Evolutionary conservation across 2,113 vertebrate species (phyloP).

Genomic region (Charadrius vociferus): DNA sequence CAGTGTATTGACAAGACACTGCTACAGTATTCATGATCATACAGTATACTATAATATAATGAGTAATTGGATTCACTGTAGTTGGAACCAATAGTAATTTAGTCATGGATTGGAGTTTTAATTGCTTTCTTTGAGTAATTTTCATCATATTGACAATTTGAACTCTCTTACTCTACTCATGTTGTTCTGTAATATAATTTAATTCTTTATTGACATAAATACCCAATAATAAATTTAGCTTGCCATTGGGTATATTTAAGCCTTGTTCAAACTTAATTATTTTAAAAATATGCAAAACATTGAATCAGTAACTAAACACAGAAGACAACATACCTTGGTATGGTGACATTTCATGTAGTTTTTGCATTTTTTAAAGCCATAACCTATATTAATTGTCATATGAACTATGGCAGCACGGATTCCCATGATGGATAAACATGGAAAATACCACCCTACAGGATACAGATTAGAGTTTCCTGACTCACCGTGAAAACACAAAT

Average conservation of each 20-base stretch:
- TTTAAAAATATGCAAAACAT: neutral
- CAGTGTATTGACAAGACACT: neutral
- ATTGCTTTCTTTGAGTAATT: conserved; percentile 53
- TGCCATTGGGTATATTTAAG: neutral
- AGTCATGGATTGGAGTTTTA: conserved; percentile 44
- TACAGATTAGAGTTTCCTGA: neutral
- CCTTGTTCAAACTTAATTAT: neutral
- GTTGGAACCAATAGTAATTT: conserved; percentile 40
- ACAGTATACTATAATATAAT: neutral
- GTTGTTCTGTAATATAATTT: conserved; percentile 25
- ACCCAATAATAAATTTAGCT: neutral
- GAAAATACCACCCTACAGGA: neutral
- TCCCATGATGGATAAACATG: neutral
- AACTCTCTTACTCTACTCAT: neutral
- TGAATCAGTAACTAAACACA: neutral
- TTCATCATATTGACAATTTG: conserved; percentile 25
- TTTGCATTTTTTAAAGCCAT: neutral
- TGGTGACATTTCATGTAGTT: neutral
- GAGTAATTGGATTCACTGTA: conserved; percentile 22
- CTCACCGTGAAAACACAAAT: neutral
- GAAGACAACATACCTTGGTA: neutral
- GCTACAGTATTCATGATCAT: neutral
- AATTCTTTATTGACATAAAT: conserved; percentile 42
- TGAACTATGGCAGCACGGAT: neutral
- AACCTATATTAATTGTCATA: neutral